phyloP scores from a whole-genome alignment of 2,797 vertebrate species.

The Peromyscus nudipes region DNA sequence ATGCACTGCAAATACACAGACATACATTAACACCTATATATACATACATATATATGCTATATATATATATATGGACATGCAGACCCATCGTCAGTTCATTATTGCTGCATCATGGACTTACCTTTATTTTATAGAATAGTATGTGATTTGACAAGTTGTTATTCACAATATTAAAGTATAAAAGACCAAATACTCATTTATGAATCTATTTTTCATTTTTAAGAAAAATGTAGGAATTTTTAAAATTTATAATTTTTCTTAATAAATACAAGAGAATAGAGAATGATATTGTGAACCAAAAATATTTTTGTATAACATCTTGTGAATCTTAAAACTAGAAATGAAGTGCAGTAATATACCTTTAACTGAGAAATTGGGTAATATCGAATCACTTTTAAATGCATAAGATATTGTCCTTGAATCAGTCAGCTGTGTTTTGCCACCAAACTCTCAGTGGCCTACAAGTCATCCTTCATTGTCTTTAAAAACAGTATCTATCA shows the following conservation, averaged over 20 bases:
- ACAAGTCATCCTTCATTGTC: not conserved
- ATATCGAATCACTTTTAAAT: not conserved
- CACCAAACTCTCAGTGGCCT: not conserved
- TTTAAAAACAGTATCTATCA: not conserved
- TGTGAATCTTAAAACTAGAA: not conserved
- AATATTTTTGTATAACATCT: not conserved
- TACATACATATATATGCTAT: not conserved
- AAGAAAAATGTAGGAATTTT: not conserved
- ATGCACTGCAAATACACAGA: not conserved
- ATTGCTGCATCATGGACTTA: not conserved
- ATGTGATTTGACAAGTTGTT: not conserved
- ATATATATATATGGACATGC: not conserved
- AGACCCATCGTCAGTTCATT: not conserved
- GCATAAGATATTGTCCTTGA: not conserved
- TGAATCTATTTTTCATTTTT: not conserved
- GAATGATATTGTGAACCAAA: not conserved
- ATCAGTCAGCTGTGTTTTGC: not conserved
- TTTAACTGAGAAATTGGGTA: not conserved
- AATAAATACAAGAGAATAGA: not conserved
- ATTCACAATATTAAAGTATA: not conserved
- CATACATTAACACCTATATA: not conserved
- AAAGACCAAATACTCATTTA: not conserved
- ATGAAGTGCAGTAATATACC: too few species aligned
- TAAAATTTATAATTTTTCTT: not conserved
- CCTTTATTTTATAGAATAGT: not conserved